Evolutionary conservation across 2,113 vertebrate species (phyloP).

Genomic region (Delphinus delphis): DNA sequence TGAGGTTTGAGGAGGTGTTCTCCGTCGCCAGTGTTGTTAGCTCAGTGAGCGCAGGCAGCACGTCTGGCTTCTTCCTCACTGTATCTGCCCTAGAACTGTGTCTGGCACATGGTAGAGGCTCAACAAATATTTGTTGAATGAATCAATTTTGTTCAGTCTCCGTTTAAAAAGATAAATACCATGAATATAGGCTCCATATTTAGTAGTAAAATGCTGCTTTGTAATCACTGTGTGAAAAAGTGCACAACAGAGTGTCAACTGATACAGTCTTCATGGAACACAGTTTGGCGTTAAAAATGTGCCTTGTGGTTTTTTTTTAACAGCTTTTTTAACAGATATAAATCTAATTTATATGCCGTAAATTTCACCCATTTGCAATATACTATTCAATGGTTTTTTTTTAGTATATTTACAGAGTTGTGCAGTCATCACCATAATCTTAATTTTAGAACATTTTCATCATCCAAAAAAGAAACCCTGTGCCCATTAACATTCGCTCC

Average conservation of each 20-base stretch:
- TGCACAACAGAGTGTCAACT: neutral
- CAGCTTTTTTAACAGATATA: neutral
- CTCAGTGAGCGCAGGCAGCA: neutral
- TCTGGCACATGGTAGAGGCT: neutral
- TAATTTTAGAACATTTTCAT: neutral
- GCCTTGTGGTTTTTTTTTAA: neutral
- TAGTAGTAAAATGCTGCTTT: neutral
- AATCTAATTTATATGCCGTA: neutral
- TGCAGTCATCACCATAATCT: neutral
- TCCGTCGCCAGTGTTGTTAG: neutral
- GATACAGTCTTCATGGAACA: neutral
- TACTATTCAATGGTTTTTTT: neutral
- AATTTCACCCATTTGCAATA: neutral
- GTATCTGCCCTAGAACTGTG: neutral
- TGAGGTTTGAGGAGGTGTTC: neutral
- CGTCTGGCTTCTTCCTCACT: neutral
- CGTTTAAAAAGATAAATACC: neutral
- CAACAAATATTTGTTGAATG: neutral
- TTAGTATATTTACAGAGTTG: neutral
- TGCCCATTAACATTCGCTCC: neutral
- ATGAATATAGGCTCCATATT: neutral
- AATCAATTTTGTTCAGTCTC: neutral
- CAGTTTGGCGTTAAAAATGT: conserved; percentile 13
- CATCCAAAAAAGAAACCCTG: neutral
- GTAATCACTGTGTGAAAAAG: neutral